phyloP scores from a whole-genome alignment of 2,888 invertebrate species.

The Lasioglossum vierecki region DNA sequence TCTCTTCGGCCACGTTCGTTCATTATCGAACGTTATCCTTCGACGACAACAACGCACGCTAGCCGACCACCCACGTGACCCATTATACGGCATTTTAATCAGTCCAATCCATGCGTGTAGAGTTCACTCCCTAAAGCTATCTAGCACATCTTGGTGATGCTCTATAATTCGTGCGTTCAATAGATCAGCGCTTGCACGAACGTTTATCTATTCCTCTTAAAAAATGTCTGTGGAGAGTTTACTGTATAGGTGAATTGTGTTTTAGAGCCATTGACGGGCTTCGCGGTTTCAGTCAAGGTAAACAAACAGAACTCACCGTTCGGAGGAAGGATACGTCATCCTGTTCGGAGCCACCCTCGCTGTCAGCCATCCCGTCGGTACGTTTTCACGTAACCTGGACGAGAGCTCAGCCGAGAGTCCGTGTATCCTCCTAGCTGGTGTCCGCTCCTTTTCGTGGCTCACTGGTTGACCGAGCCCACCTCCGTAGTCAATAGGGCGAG shows the following conservation, averaged over 20 bases:
- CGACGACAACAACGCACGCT: slow-evolving; percentile 28
- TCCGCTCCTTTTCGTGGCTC: slow-evolving; percentile 12
- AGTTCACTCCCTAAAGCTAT: neutral
- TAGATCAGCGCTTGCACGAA: slow-evolving; percentile 30
- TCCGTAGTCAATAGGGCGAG: slow-evolving; percentile 29
- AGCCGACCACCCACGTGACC: slow-evolving; percentile 43
- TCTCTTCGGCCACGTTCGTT: neutral
- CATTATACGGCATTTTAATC: neutral
- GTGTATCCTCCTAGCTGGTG: slow-evolving; percentile 17
- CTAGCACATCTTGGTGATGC: neutral
- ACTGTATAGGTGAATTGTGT: neutral
- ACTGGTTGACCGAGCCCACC: slow-evolving; percentile 32
- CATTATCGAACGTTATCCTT: neutral
- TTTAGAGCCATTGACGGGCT: neutral
- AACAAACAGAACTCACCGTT: slow-evolving; percentile 91
- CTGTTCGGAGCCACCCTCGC: slow-evolving; percentile 98
- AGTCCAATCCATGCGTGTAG: neutral
- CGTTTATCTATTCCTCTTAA: neutral
- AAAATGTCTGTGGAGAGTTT: neutral
- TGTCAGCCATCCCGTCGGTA: slow-evolving; percentile 90
- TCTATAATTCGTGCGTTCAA: neutral
- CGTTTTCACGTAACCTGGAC: slow-evolving; percentile 60
- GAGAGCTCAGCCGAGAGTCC: slow-evolving; percentile 35
- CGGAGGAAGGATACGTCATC: slow-evolving; percentile 99
- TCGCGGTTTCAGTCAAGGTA: neutral